A percentile compares a stretch with the other conserved stretches of the same genome.
Evolutionary conservation across 2,888 invertebrate species (phyloP).

Genomic region (Perizoma affinitatum): DNA sequence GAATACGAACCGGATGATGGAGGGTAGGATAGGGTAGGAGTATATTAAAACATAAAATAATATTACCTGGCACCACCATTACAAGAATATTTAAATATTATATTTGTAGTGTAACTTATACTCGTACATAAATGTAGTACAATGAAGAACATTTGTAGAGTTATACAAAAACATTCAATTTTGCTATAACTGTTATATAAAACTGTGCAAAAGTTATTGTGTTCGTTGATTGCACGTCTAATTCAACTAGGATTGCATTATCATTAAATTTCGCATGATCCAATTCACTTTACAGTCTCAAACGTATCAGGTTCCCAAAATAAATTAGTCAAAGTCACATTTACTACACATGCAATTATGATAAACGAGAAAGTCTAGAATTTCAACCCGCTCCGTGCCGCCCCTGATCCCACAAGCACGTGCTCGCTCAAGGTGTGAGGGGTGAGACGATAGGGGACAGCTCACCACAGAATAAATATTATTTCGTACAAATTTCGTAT

Average conservation of each 20-base stretch:
- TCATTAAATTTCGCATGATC: slow-evolving; percentile 7
- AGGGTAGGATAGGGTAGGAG: too few species aligned
- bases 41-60: too few species aligned
- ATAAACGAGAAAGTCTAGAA: slow-evolving; percentile 34
- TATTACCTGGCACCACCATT: too few species aligned
- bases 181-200: too few species aligned
- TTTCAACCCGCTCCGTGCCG: slow-evolving; percentile 54
- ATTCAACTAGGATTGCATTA: slow-evolving; percentile 1
- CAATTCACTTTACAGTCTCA: slow-evolving; percentile 29
- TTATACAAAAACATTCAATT: too few species aligned
- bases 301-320: slow-evolving; percentile 30
- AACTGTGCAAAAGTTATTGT: too few species aligned
- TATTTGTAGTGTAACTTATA: too few species aligned
- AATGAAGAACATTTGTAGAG: too few species aligned
- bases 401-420: slow-evolving; percentile 67
- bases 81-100: too few species aligned
- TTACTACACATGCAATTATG: slow-evolving; percentile 33
- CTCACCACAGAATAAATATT: background rate
- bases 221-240: background rate
- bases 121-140: too few species aligned
- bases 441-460: slow-evolving; percentile 37
- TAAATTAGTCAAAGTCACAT: slow-evolving; percentile 38
- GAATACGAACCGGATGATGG: too few species aligned
- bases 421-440: slow-evolving; percentile 58
- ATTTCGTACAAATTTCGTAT: too few species aligned